Conservation (phyloP, 2,797 vertebrate species). For the Meda fulgida region DNA sequence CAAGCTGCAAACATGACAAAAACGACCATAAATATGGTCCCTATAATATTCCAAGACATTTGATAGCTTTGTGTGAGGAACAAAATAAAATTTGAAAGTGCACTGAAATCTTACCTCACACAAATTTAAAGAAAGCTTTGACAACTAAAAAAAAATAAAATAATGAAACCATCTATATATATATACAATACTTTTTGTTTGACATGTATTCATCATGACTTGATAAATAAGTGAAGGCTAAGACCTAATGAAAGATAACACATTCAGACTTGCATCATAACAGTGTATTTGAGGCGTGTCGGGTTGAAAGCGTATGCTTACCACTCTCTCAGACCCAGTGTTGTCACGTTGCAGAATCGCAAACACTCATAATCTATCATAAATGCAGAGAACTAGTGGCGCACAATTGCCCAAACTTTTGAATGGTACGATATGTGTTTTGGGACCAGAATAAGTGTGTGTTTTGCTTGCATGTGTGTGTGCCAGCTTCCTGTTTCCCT, state of each 20-base stretch:
- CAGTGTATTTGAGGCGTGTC: not conserved
- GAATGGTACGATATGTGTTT: not conserved
- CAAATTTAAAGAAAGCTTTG: not conserved
- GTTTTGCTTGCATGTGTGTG: not conserved
- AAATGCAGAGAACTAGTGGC: not conserved
- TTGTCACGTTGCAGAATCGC: not conserved
- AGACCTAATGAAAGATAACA: not conserved
- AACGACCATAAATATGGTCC: not conserved
- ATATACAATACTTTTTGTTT: not conserved
- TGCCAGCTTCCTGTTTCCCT: not conserved
- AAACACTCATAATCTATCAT: not conserved
- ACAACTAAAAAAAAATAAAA: not conserved
- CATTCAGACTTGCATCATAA: not conserved
- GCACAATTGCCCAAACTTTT: not conserved
- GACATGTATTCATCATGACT: not conserved
- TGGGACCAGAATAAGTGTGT: not conserved
- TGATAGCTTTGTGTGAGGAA: not conserved
- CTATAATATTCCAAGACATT: not conserved
- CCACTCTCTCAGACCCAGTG: not conserved
- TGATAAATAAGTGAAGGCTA: not conserved
- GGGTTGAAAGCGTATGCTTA: not conserved
- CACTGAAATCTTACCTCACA: not conserved
- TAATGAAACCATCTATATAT: not conserved
- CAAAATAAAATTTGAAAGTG: not conserved
- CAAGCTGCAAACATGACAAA: not conserved